Percentiles rank a stretch among this genome's conserved stretches.
phyloP scores from a whole-genome alignment of 2,113 vertebrate species.

The Quiscalus mexicanus region DNA sequence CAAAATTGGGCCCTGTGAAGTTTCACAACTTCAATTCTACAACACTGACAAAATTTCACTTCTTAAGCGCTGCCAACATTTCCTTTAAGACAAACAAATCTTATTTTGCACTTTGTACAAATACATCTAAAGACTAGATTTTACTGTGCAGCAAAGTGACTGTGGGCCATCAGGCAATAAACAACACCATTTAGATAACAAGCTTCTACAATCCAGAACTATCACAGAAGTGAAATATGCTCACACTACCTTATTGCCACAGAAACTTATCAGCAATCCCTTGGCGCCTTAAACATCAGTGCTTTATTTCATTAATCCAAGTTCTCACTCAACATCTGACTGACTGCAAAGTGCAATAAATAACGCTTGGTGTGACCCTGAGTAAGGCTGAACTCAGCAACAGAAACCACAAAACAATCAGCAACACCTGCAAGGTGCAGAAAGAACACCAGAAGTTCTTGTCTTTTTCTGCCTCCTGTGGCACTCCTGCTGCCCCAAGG shows the following conservation, averaged over 20 bases:
- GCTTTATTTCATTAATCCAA: not conserved
- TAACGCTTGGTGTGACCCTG: accelerated
- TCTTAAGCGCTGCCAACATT: not conserved
- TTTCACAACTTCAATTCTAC: not conserved
- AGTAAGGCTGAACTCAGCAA: not conserved
- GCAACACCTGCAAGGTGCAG: not conserved
- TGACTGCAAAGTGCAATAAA: not conserved
- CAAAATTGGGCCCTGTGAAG: not conserved
- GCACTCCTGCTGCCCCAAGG: not conserved
- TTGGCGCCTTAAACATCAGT: not conserved
- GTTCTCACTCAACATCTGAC: not conserved
- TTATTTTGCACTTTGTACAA: not conserved
- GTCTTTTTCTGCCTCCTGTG: not conserved
- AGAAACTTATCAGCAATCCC: not conserved
- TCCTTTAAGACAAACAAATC: not conserved
- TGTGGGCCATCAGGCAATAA: not conserved
- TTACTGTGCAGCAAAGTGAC: not conserved
- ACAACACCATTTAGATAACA: not conserved
- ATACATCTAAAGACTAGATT: not conserved
- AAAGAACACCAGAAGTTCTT: not conserved
- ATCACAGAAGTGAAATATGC: not conserved
- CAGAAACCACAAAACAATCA: not conserved
- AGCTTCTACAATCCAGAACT: not conserved
- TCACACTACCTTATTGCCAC: not conserved
- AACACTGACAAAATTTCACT: not conserved